Base-by-base conservation (phyloP, 1,140 invertebrate genomes). In the Euschistus heros region DNA sequence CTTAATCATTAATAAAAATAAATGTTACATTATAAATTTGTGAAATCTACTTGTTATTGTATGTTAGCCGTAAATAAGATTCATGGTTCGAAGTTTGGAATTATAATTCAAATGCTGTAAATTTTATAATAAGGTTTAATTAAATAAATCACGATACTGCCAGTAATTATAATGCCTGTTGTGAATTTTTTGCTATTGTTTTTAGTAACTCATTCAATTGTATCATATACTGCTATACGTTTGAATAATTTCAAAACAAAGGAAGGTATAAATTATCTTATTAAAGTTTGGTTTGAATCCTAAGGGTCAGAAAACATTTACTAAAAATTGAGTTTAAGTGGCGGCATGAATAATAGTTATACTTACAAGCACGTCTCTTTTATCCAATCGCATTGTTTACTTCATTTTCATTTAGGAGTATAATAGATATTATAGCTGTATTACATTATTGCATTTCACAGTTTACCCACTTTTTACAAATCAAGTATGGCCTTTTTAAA, bases 141-240 rank as follows among this genome's bases (percentile, higher is more conserved):
- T 14, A 24, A 57, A 20, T 57, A 57, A 24, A 57, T 57, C 3
- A 57, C 10, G 18, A 57, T 57, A 57, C 54, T 57, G 54, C 54
- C 54, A 57, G 26, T 57, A 57, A 57, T 57, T 26, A 17, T 57
- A 57, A 57, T 10, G 18, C 54, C 54, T 57, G 15, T 17, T 57
- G 24, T 57, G 54, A 57, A 24, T 57, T 57, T 24, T 26, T 22
- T 57, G 24, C 15, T 57, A 24, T 24, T 24, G 24, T 57, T 57
- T 24, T 57, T 18, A 57, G n/a, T 50, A 20, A 50, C 24, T 57
- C 6, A 57, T 20, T 57, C 10, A 57, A 57, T 57, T 57, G 18
- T 24, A 22, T 10, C 15, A 2, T 57, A 3, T 20, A 17, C 5
- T 57, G 47, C 7, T 20, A 50, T 4, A 20, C 5, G 20, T 20